phyloP scores from a whole-genome alignment of 2,113 vertebrate genomes.

The Gymnogyps californianus region DNA sequence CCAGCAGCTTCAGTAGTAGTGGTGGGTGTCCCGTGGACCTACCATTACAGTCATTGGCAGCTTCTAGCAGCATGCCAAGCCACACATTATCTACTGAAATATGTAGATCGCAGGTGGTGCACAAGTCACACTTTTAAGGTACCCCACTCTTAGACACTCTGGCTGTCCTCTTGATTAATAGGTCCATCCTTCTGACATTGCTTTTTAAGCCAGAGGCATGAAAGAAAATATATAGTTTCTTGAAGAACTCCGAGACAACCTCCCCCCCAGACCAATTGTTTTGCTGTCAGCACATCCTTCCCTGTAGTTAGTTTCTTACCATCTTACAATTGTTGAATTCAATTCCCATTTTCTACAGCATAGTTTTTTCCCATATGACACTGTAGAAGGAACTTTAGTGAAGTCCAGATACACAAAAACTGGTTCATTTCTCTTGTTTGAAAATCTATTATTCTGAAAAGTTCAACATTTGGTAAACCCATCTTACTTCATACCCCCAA shows the following conservation, averaged over 20 bases:
- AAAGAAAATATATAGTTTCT: background rate
- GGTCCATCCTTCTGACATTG: background rate
- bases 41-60: background rate
- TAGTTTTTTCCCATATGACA: constrained; percentile 6
- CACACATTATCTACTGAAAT: background rate
- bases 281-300: constrained; percentile 9
- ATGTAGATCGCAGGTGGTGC: rapidly evolving
- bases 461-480: background rate
- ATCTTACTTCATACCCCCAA: background rate
- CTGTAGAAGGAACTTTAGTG: constrained; percentile 24
- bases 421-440: background rate
- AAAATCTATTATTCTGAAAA: background rate
- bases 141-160: background rate
- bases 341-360: constrained; percentile 20
- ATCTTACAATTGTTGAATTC: constrained; percentile 29
- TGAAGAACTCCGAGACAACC: background rate
- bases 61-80: background rate
- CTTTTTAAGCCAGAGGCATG: background rate
- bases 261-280: constrained; percentile 12
- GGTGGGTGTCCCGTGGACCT: background rate
- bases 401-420: constrained; percentile 22
- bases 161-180: background rate
- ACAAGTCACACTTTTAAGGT: background rate
- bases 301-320: background rate
- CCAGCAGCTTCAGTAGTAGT: background rate